phyloP scores from a whole-genome alignment of 2,888 invertebrate species.

The Teinopalpus imperialis region DNA sequence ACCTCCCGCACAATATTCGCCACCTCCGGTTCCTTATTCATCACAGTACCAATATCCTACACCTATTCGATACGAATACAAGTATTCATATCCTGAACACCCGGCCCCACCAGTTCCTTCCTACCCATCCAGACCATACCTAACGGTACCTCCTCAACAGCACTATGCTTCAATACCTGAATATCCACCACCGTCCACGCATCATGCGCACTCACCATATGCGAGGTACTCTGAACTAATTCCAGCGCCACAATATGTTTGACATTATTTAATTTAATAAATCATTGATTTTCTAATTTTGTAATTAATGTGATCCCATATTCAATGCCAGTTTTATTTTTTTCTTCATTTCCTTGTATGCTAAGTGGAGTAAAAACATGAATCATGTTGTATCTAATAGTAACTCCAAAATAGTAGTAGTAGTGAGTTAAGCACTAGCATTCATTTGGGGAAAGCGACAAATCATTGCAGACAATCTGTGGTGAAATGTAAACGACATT shows the following conservation, averaged over 20 bases:
- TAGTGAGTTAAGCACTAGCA: too few relatives aligned
- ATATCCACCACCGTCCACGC: conserved; percentile 27
- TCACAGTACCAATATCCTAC: conserved; percentile 6
- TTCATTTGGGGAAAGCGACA: too few relatives aligned
- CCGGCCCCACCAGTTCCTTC: conserved; percentile 19
- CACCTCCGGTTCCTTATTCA: conserved; percentile 8
- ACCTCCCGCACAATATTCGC: not conserved
- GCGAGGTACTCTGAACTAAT: conserved; percentile 15
- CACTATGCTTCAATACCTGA: conserved; percentile 9
- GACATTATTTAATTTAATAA: conserved; percentile 13
- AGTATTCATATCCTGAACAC: conserved; percentile 18
- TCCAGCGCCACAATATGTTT: conserved; percentile 29
- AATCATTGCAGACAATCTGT: too few relatives aligned
- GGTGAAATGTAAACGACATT: too few relatives aligned
- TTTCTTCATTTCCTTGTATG: too few relatives aligned
- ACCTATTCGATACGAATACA: conserved; percentile 4
- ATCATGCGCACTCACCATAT: conserved; percentile 31
- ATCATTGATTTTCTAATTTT: too few relatives aligned
- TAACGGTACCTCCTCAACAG: conserved; percentile 11
- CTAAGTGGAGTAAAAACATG: too few relatives aligned
- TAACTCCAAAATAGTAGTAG: too few relatives aligned
- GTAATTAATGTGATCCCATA: too few relatives aligned
- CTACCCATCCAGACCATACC: not conserved
- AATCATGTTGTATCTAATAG: too few relatives aligned
- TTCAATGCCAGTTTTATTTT: too few relatives aligned